Percentiles rank a stretch among this genome's conserved stretches.
These are phyloP conservation scores for Caprella mutica DNA, from an alignment of 2,888 invertebrate genomes.

Conservation along the genomic window DNA sequence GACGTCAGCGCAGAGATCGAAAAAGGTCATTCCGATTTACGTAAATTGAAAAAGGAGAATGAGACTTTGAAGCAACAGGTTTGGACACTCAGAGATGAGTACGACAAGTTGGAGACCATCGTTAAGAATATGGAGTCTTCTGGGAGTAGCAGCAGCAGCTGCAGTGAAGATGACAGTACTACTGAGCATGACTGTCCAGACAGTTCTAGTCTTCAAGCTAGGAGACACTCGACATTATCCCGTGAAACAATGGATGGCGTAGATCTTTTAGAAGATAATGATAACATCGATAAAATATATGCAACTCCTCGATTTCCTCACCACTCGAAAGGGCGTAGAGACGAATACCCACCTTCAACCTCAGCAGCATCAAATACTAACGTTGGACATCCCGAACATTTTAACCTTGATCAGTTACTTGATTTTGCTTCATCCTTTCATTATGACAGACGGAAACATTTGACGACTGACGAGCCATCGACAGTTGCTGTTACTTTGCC, in stretches of 20 bases:
- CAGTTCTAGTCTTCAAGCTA: slow-evolving; percentile 7
- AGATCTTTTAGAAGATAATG: slow-evolving; percentile 28
- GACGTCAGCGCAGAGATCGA: slow-evolving; percentile 88
- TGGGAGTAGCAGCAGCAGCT: no score
- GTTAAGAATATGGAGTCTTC: slow-evolving; percentile 44
- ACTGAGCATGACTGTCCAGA: slow-evolving; percentile 34
- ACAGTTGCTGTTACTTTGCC: slow-evolving; percentile 19
- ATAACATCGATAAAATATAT: slow-evolving; percentile 35
- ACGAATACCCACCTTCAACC: slow-evolving; percentile 22
- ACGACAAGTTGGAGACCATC: slow-evolving; percentile 70
- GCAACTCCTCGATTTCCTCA: neutral
- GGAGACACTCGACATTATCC: slow-evolving; percentile 4
- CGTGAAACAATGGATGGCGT: slow-evolving; percentile 4
- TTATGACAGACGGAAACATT: slow-evolving; percentile 28
- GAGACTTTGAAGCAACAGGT: slow-evolving; percentile 76
- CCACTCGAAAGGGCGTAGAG: slow-evolving; percentile 20
- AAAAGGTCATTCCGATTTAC: slow-evolving; percentile 78
- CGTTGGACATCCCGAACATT: slow-evolving; percentile 29
- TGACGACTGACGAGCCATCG: slow-evolving; percentile 18
- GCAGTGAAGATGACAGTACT: slow-evolving; percentile 32
- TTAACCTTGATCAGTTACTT: slow-evolving; percentile 36
- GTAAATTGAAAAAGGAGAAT: slow-evolving; percentile 75
- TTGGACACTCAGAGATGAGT: slow-evolving; percentile 75
- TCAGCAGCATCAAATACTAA: slow-evolving; percentile 7
- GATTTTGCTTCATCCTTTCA: slow-evolving; percentile 36